phyloP scores from a whole-genome alignment of 2,888 invertebrate genomes.

The Pediacus dermestoides region DNA sequence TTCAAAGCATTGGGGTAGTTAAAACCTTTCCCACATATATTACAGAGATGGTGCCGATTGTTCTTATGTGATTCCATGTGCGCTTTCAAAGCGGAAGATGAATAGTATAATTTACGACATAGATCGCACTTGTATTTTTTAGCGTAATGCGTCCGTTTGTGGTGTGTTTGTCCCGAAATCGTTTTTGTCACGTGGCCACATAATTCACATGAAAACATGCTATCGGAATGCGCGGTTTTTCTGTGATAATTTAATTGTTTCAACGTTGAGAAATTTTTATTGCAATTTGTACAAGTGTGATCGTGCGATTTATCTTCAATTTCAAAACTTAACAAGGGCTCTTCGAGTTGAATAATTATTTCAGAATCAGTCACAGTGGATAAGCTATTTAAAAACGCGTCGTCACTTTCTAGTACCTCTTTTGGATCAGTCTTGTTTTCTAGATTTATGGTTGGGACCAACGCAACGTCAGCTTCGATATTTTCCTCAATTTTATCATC shows the following conservation, averaged over 20 bases:
- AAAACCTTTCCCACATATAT: conserved; percentile 78
- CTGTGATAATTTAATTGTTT: conserved; percentile 22
- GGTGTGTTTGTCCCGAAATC: conserved; percentile 27
- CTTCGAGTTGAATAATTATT: too few relatives aligned
- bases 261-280: conserved; percentile 16
- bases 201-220: conserved; percentile 28
- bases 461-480: too few relatives aligned
- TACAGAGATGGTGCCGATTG: conserved; percentile 71
- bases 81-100: conserved; percentile 67
- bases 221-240: conserved; percentile 18
- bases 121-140: conserved; percentile 57
- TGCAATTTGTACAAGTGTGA: conserved; percentile 22
- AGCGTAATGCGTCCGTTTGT: conserved; percentile 48
- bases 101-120: conserved; percentile 66
- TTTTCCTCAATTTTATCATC: too few relatives aligned
- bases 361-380: too few relatives aligned
- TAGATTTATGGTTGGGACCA: too few relatives aligned
- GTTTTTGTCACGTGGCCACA: conserved; percentile 31
- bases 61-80: conserved; percentile 77
- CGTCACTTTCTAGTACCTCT: too few relatives aligned
- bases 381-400: too few relatives aligned
- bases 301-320: too few relatives aligned
- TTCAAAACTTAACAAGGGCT: too few relatives aligned
- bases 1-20: conserved; percentile 65
- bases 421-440: too few relatives aligned